Percentiles rank a stretch among this genome's conserved stretches.
Conservation (phyloP, 2,888 invertebrate species). For the Scaptomyza reducta region DNA sequence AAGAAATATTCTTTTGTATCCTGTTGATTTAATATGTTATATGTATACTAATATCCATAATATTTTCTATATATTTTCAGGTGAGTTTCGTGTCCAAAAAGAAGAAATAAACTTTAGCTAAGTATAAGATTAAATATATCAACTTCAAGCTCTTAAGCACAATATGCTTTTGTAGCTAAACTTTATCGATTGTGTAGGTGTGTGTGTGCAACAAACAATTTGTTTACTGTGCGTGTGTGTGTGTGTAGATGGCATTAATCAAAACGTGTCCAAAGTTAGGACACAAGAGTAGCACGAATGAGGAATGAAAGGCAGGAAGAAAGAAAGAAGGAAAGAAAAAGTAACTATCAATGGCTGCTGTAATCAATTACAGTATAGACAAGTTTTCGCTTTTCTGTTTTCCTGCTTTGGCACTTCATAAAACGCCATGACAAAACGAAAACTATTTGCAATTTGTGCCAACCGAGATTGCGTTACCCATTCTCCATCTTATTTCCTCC, state of each 20-base stretch:
- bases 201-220: conserved; percentile 25
- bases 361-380: conserved; percentile 51
- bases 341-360: conserved; percentile 34
- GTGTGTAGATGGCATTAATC: conserved; percentile 43
- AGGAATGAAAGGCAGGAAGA: background rate
- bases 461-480: conserved; percentile 27
- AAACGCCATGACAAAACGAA: conserved; percentile 48
- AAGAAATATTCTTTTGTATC: too few species aligned
- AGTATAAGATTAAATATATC: conserved; percentile 21
- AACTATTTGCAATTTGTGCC: conserved; percentile 47
- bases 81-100: conserved; percentile 42
- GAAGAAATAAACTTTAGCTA: conserved; percentile 23
- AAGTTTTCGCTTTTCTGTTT: conserved; percentile 15
- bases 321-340: background rate
- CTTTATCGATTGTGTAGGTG: conserved; percentile 13
- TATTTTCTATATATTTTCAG: conserved; percentile 51
- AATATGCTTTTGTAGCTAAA: background rate
- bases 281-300: background rate
- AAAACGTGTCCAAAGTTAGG: conserved; percentile 45
- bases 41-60: conserved; percentile 11
- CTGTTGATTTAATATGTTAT: conserved; percentile 38
- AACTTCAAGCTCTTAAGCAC: background rate
- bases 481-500: too few species aligned
- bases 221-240: conserved; percentile 15
- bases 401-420: conserved; percentile 34